Base-by-base conservation (phyloP, 2,113 vertebrate genomes). In the Geococcyx californianus region DNA sequence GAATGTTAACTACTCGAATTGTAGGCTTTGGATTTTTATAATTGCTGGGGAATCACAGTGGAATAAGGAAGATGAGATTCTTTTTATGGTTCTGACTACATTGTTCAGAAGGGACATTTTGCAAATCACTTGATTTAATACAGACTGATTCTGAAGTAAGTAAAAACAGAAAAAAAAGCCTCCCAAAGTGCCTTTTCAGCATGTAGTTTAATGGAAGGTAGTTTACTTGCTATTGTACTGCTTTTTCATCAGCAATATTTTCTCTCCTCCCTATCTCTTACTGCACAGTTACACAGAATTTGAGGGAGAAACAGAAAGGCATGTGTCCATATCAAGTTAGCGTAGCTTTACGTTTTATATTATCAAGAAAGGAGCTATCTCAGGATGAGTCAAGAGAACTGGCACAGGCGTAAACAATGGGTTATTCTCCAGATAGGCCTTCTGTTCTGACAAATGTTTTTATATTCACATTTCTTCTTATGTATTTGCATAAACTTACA, bases 1-100 rank as follows among this genome's bases (percentile, higher is more conserved):
- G 90, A 96, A 95, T 90, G 49, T 86, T 95, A 94, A 82, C 74
- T 93, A 51, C 66, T 28, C 54, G 70, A 91, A 82, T 25, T 70
- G 56, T 38, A 89, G 82, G 62, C 28, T 97, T 95, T 93, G 88
- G 58, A 55, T 89, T 94, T 87, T 90, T 95, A 56, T 75, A 97
- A 40, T 93, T 38, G 0, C 55, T 62, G 36, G 76, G 42, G 56
- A 97, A 96, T 93, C 80, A 78, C 29, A 7, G 26, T 87, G 87
- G 84, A 94, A 89, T 91, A 90, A 94, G 42, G 55, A 92, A 89
- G 85, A 86, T 77, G 33, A 88, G 23, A 72, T 84, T 78, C 33
- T 89, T 94, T n/a, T 95, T 66, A 78, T 56, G 42, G 11, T 73
- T 91, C 45, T 86, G 60, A 72, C 84, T 93, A 51, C 38, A 63